Evolutionary conservation across 1,140 invertebrate species (phyloP), one percentile per base, ranked within the genome.

Genomic region (Bombyx mandarina): DNA sequence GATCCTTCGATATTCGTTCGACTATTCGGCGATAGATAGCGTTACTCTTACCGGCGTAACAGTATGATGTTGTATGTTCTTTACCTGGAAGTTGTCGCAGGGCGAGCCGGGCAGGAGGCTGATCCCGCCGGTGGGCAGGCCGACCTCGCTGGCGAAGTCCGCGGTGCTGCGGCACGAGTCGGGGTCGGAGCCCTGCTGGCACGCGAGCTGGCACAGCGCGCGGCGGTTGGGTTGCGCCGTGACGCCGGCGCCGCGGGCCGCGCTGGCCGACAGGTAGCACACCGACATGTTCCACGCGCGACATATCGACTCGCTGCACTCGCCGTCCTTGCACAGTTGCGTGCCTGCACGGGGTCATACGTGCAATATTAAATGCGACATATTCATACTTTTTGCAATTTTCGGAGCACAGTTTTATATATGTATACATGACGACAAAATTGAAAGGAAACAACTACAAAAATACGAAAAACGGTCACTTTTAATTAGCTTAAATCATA

Each of bases 81-180:
- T 58, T 82, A 94, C 97, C 89, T 97, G 95, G 88, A 98, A 99
- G 88, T 99, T 98, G 86, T 99, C 97, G 88, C 98, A 99, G 0
- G 98, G 98, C 51, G 98, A 97, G 43, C 98, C 98, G 57, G 96
- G 95, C 58, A 96, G 90, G 43, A 98, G 87, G 70, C 94, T 96
- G 57, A 98, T 96, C 4, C 96, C 97, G 5, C 96, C 97, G 1
- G 89, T 81, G 1, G 95, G 94, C 60, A 96, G 85, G 43, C 93
- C 93, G 26, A 95, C 94, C 7, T 88, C 75, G 8, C 90, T 80
- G 5, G 93, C 93, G 86, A 97, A 96, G 75, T 95, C 94, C 66
- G 93, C 95, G 9, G 95, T 98, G 77, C 94, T 97, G 63, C 91
- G 90, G 79, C 96, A 98, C n/a, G 93, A 93, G 59, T 89, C 86